Conservation (phyloP, 2,888 invertebrate species). For the Hyles lineata region DNA sequence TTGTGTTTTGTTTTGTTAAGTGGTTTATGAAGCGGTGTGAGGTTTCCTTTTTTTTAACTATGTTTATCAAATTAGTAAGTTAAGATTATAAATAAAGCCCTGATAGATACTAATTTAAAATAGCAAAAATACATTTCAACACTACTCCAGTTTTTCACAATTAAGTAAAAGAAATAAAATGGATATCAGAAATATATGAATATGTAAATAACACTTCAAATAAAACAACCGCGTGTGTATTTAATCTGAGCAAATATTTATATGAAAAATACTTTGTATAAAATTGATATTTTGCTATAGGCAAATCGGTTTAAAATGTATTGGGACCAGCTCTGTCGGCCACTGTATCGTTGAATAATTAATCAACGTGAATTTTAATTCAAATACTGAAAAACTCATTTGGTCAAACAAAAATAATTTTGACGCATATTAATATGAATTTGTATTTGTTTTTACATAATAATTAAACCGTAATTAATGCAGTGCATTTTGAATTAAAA, state of each 20-base stretch:
- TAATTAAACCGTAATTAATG: background rate
- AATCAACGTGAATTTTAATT: background rate
- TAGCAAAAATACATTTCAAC: too few species aligned
- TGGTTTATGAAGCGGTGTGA: background rate
- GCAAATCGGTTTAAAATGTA: conserved; percentile 5
- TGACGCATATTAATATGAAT: background rate
- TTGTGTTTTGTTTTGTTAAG: conserved; percentile 8
- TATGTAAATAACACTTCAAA: background rate
- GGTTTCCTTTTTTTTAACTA: too few species aligned
- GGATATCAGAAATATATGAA: background rate
- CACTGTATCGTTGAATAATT: background rate
- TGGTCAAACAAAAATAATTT: background rate
- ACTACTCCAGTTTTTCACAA: background rate
- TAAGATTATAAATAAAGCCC: too few species aligned
- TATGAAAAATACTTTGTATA: background rate
- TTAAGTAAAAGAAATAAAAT: background rate
- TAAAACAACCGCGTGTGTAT: background rate
- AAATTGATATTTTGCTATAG: background rate
- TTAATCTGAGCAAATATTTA: conserved; percentile 13
- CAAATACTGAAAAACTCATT: background rate
- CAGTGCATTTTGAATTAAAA: background rate
- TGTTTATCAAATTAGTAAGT: too few species aligned
- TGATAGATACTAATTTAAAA: too few species aligned
- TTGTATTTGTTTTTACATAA: background rate
- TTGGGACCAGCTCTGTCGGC: background rate